phyloP scores from a whole-genome alignment of 2,113 vertebrate species.

The Riparia riparia region DNA sequence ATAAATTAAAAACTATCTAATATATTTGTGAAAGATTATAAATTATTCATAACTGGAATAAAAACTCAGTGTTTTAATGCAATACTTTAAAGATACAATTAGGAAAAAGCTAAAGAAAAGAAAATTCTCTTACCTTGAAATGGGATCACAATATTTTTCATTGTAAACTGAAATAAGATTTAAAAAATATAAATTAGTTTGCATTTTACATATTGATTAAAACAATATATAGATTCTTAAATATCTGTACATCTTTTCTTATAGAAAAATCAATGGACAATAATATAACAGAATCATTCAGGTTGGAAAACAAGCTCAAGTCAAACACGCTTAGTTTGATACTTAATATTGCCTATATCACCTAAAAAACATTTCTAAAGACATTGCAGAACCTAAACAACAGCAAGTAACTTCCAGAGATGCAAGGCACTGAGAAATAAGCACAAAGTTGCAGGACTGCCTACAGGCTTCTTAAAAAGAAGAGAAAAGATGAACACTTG shows the following conservation, averaged over 20 bases:
- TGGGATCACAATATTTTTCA: conserved; percentile 81
- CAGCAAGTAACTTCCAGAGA: not conserved
- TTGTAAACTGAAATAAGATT: conserved; percentile 79
- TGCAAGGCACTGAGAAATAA: not conserved
- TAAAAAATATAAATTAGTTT: conserved; percentile 7
- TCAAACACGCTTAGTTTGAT: not conserved
- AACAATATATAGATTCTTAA: not conserved
- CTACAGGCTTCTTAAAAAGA: not conserved
- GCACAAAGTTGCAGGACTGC: not conserved
- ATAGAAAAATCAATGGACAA: not conserved
- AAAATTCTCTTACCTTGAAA: conserved; percentile 83
- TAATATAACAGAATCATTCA: not conserved
- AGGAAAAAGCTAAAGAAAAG: not conserved
- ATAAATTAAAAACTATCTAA: not conserved
- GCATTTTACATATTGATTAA: not conserved
- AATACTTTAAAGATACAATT: not conserved
- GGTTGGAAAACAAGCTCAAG: not conserved
- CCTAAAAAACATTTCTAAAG: not conserved
- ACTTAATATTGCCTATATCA: not conserved
- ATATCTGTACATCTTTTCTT: not conserved
- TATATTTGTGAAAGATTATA: not conserved
- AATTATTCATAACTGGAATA: not conserved
- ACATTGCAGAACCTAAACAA: not conserved
- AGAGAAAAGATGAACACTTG: not conserved
- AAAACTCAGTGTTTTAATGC: not conserved